Evolutionary conservation across 2,888 invertebrate genomes (phyloP), one percentile per base, ranked within the genome.

Genomic region (Pristionchus maxplancki): DNA sequence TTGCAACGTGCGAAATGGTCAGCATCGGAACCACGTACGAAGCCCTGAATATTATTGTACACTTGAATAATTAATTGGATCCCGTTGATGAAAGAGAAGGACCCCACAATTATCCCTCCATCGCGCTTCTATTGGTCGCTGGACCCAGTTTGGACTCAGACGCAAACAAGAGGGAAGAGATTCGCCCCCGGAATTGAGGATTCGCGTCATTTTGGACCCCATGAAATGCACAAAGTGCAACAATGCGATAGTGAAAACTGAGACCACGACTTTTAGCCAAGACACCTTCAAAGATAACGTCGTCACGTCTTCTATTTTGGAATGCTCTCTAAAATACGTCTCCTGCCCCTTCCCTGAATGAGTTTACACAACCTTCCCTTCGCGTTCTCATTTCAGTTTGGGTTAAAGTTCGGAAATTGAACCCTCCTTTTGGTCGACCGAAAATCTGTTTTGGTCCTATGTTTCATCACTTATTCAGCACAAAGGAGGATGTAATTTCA

Each of bases 1-100:
- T 91, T 28, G 90, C 91, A 31, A 92, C 90, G 78, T 92, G 92
- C 8, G 91, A 91, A 15, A 92, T 89, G 3, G 92, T 89, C 24
- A 92, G 87, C 91, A 91, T 91, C 31, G 91, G 92, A 34, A 92
- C 89, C 90, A 92, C 90, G 87, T 93, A 93, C 28, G 44, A 50
- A 17, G 90, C 89, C 92, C 93, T 91, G 67, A 74, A 87, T 48
- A 11, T 78, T 28, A 28, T 78, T 74, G 13, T n/a, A n/a, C n/a
- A n/a, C n/a, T 37, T 71, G 37, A 37, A 24, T 37, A 40, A 34
- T 24, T 37, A 34, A 71, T 71, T 37, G 58, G 6, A 58, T 4
- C 37, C 20, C 37, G 20, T 40, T 24, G 37, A 37, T 37, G 37
- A 31, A 67, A 28, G 1, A 31, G 31, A 67, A 15, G 31, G 71